Evolutionary conservation across 2,113 vertebrate species (phyloP).

Genomic region (Colius striatus): DNA sequence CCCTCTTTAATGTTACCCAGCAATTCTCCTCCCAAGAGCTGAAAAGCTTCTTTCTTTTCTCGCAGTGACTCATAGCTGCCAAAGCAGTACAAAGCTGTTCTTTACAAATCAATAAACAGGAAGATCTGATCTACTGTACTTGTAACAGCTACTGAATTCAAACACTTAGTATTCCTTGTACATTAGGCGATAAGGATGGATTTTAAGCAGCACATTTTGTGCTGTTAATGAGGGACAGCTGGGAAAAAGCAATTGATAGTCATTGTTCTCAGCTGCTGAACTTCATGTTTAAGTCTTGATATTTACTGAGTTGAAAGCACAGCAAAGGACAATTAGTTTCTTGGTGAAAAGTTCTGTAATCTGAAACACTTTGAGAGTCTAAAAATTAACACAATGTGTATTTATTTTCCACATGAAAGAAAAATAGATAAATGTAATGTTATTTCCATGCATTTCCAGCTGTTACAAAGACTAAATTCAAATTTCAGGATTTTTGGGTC

Average conservation of each 20-base stretch:
- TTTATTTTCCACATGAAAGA: neutral
- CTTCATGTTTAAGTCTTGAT: neutral
- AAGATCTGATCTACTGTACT: slow-evolving; percentile 45
- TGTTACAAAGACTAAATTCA: slow-evolving; percentile 35
- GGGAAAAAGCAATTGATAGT: neutral
- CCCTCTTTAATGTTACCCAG: slow-evolving; percentile 43
- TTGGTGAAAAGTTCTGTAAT: neutral
- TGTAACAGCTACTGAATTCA: neutral
- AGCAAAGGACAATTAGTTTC: neutral
- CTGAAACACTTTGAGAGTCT: neutral
- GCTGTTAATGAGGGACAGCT: slow-evolving; percentile 36
- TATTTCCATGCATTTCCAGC: slow-evolving; percentile 1
- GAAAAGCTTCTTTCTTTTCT: slow-evolving; percentile 70
- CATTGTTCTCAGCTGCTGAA: slow-evolving; percentile 1
- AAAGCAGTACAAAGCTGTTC: slow-evolving; percentile 28
- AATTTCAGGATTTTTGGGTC: slow-evolving; percentile 56
- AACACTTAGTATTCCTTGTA: neutral
- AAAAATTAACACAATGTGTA: neutral
- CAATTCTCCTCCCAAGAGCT: slow-evolving; percentile 36
- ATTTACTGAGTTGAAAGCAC: neutral
- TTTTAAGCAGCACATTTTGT: slow-evolving; percentile 40
- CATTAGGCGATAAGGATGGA: slow-evolving; percentile 29
- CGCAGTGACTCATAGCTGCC: slow-evolving; percentile 24
- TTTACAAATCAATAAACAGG: slow-evolving; percentile 65
- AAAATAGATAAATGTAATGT: neutral